Percentiles rank a stretch among this genome's conserved stretches.
phyloP scores from a whole-genome alignment of 2,797 vertebrate species.

The Chaunax sp. region DNA sequence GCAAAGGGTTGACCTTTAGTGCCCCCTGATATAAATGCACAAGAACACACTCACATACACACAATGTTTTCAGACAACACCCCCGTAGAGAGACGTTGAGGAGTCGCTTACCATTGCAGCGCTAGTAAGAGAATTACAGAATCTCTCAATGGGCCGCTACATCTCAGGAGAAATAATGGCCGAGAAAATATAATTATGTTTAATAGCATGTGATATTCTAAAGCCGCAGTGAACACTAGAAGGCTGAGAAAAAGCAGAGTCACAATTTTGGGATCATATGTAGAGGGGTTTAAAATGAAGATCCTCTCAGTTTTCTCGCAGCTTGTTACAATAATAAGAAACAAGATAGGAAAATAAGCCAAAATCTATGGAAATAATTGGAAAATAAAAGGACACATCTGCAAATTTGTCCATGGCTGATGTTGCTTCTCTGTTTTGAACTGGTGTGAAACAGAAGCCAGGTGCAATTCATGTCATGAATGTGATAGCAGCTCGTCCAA shows the following conservation, averaged over 20 bases:
- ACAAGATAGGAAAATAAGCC: conserved; percentile 51
- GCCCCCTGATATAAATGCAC: conserved; percentile 63
- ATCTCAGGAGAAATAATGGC: conserved; percentile 61
- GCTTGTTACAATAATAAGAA: conserved; percentile 59
- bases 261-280: conserved; percentile 45
- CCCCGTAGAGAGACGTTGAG: conserved; percentile 47
- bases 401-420: conserved; percentile 13
- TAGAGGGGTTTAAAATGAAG: conserved; percentile 32
- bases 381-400: conserved; percentile 61
- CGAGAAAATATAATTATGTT: conserved; percentile 71
- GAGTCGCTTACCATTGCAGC: conserved; percentile 55
- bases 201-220: conserved; percentile 63
- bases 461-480: conserved; percentile 17
- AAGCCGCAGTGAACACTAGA: conserved; percentile 36
- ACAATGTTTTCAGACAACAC: conserved; percentile 54
- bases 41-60: conserved; percentile 33
- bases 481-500: conserved; percentile 20
- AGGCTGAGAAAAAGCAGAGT: conserved; percentile 67
- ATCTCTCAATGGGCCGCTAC: conserved; percentile 45
- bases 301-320: conserved; percentile 49
- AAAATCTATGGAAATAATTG: conserved; percentile 46
- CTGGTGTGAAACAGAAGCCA: conserved; percentile 60
- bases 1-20: conserved; percentile 70
- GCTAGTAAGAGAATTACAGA: conserved; percentile 62
- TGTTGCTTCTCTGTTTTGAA: conserved; percentile 13